These are phyloP conservation scores for Lutraria rhynchaena DNA, from an alignment of 1,140 invertebrate species.

Conservation along the genomic window DNA sequence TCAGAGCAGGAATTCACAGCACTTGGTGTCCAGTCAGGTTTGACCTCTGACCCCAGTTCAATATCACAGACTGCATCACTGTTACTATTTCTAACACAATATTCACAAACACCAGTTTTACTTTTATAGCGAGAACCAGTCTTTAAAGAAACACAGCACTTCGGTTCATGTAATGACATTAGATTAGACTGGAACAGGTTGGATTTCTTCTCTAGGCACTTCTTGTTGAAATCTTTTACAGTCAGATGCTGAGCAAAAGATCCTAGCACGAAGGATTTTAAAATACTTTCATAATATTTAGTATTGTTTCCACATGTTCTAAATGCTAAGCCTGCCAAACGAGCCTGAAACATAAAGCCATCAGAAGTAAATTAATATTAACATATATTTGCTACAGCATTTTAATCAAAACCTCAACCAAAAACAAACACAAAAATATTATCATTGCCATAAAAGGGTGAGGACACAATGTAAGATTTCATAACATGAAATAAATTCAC, in stretches of 20 bases:
- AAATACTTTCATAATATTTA: slow-evolving; percentile 1
- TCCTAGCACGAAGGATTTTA: slow-evolving; percentile 3
- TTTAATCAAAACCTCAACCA: too few relatives aligned
- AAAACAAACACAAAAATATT: too few relatives aligned
- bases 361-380: too few relatives aligned
- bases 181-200: slow-evolving; percentile 2
- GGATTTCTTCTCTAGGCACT: slow-evolving; percentile 55
- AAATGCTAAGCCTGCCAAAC: slow-evolving; percentile 35
- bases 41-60: slow-evolving; percentile 13
- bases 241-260: background rate
- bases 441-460: too few relatives aligned
- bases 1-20: slow-evolving; percentile 58
- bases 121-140: background rate
- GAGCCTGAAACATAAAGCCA: slow-evolving; percentile 34
- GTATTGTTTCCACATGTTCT: slow-evolving; percentile 45
- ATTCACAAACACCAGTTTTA: slow-evolving; percentile 59
- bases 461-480: too few relatives aligned
- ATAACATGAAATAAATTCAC: too few relatives aligned
- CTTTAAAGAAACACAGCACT: slow-evolving; percentile 62
- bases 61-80: slow-evolving; percentile 50
- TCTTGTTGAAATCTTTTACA: slow-evolving; percentile 15
- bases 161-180: slow-evolving; percentile 15
- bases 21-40: slow-evolving; percentile 2
- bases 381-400: too few relatives aligned
- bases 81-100: slow-evolving; percentile 54